phyloP scores from a whole-genome alignment of 2,888 invertebrate genomes.

The Candidula unifasciata region DNA sequence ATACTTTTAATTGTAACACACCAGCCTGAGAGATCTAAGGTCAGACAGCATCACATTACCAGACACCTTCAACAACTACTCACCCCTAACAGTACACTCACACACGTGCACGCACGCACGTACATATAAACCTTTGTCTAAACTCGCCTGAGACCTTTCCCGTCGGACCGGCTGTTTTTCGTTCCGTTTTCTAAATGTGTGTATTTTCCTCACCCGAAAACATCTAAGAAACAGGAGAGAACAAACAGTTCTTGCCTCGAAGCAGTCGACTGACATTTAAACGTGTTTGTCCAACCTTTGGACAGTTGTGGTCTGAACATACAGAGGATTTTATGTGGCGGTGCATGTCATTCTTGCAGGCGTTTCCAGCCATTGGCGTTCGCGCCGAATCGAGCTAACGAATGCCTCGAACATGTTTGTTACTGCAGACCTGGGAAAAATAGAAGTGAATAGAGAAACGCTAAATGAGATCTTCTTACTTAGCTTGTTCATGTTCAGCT shows the following conservation, averaged over 20 bases:
- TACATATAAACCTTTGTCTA: not conserved
- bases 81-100: not conserved
- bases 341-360: slow-evolving; percentile 18
- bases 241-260: slow-evolving; percentile 21
- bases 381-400: not conserved
- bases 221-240: slow-evolving; percentile 35
- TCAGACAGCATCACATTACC: not conserved
- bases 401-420: no score
- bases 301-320: slow-evolving; percentile 23
- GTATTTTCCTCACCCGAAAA: slow-evolving; percentile 32
- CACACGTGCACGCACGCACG: not conserved
- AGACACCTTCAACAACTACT: not conserved
- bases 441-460: not conserved
- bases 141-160: not conserved
- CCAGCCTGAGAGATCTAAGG: not conserved
- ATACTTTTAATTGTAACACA: no score
- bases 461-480: no score
- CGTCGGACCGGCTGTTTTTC: slow-evolving; percentile 11
- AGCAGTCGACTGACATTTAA: slow-evolving; percentile 33
- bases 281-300: slow-evolving; percentile 41
- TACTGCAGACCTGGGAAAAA: not conserved
- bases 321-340: slow-evolving; percentile 12
- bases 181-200: slow-evolving; percentile 38
- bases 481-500: no score
- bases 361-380: not conserved